A percentile compares a stretch with the other conserved stretches of the same genome.
Evolutionary conservation across 2,113 vertebrate species (phyloP).

Genomic region (Menura novaehollandiae): DNA sequence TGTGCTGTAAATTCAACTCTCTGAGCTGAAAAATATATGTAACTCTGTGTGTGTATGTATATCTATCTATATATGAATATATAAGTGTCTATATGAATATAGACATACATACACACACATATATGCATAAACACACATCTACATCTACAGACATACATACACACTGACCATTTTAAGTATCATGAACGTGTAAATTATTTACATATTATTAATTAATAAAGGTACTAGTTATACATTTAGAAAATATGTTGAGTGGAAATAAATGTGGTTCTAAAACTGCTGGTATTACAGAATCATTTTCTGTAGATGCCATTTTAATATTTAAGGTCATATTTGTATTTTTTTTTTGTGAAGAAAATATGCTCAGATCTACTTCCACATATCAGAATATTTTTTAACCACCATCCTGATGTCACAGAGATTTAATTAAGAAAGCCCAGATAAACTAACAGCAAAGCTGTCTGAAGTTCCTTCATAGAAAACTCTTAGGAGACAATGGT

Average conservation of each 20-base stretch:
- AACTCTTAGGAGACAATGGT: conserved; percentile 38
- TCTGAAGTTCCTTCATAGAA: conserved; percentile 41
- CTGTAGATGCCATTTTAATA: not conserved
- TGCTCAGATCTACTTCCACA: not conserved
- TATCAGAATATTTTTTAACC: conserved; percentile 34
- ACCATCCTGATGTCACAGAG: not conserved
- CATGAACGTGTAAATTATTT: not conserved
- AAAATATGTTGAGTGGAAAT: not conserved
- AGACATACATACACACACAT: not conserved
- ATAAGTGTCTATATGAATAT: not conserved
- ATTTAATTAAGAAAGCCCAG: conserved; percentile 62
- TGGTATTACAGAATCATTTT: not conserved
- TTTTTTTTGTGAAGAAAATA: not conserved
- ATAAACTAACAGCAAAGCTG: conserved; percentile 35
- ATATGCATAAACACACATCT: not conserved
- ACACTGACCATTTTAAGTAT: not conserved
- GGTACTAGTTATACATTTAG: not conserved
- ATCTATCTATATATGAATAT: not conserved
- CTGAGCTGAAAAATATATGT: not conserved
- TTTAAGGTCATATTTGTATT: not conserved
- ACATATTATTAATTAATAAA: conserved; percentile 29
- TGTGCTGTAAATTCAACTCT: conserved; percentile 62
- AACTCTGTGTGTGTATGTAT: not conserved
- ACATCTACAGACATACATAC: not conserved
- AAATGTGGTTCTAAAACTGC: not conserved